Base-by-base conservation (phyloP, 2,113 vertebrate species). In the Oxygymnocypris stewartii region DNA sequence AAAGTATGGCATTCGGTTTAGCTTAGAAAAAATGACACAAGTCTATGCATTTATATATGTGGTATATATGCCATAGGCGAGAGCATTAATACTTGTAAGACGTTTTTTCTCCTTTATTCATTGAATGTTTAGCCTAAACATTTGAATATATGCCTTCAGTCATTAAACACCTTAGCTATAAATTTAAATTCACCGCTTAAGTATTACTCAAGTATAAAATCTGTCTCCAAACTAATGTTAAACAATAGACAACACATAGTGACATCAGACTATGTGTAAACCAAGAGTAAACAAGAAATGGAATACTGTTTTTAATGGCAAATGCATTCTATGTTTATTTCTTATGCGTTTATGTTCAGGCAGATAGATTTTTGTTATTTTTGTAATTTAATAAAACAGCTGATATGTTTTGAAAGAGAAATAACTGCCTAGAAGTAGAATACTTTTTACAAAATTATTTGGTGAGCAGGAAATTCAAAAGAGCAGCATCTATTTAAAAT, bases 1-100 rank as follows among this genome's bases (percentile, higher is more conserved):
- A 61, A 80, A 25, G 23, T 57, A 42, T 61, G 37, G 3, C 6
- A 28, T 81, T 81, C 18, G 59, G n/a, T 81, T 81, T 65, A 81
- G 23, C 4, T 6, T 42, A 28, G 47, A 54, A 65, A 42, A 1
- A n/a, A n/a, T 25, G 1, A 5, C 3, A 37, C 6, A 23, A 0
- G 31, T 31, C 11, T n/a, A 40, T 14, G 23, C 31, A 42, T 79
- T 42, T 42, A 61, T 23, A 14, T 25, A 23, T 25, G n/a, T 23
- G 40, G 71, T 40, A 6, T 40, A 6, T 44, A n/a, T 74, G 37
- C 35, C n/a, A 10, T n/a, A 74, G 37, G 69, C 0, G 18, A 73
- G 69, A 73, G 20, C 2, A 23, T 23, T 40, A 44, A 37, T 74
- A 13, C 11, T 44, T n/a, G 20, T 74, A 74, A 23, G 37, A 74